Evolutionary conservation across 1,140 invertebrate species (phyloP).

Genomic region (Drosophila rufa): DNA sequence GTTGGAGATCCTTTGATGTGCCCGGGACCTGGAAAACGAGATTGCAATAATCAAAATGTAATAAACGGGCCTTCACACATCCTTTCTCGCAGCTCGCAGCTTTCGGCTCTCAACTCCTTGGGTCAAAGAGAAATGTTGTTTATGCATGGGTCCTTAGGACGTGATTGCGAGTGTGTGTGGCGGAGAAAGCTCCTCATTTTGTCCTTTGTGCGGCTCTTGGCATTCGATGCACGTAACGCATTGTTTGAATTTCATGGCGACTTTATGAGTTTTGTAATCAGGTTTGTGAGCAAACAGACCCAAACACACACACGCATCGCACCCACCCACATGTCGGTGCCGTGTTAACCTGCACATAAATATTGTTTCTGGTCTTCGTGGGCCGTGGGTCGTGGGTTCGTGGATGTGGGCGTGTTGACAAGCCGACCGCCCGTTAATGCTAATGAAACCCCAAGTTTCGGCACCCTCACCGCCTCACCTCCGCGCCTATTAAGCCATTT

Average conservation of each 20-base stretch:
- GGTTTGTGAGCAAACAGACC: conserved; percentile 74
- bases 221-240: conserved; percentile 79
- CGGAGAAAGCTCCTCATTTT: conserved; percentile 35
- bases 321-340: conserved; percentile 15
- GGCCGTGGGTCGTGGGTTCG: conserved; percentile 5
- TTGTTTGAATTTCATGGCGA: conserved; percentile 84
- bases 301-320: conserved; percentile 39
- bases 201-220: conserved; percentile 55
- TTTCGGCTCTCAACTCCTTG: conserved; percentile 60
- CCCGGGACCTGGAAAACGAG: conserved; percentile 51
- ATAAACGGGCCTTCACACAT: conserved; percentile 68
- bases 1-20: conserved; percentile 53
- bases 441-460: conserved; percentile 61
- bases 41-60: conserved; percentile 79
- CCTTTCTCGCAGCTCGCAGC: neutral
- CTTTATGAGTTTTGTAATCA: conserved; percentile 84
- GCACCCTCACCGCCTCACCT: conserved; percentile 7
- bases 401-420: conserved; percentile 61
- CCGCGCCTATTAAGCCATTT: conserved; percentile 50
- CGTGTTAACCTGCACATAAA: conserved; percentile 74
- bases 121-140: conserved; percentile 76
- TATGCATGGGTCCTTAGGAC: conserved; percentile 59
- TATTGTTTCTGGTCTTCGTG: conserved; percentile 57
- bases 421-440: conserved; percentile 67
- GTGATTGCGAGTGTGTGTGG: conserved; percentile 32